Conservation (phyloP, 2,113 vertebrate species). For the Thermophis baileyi region DNA sequence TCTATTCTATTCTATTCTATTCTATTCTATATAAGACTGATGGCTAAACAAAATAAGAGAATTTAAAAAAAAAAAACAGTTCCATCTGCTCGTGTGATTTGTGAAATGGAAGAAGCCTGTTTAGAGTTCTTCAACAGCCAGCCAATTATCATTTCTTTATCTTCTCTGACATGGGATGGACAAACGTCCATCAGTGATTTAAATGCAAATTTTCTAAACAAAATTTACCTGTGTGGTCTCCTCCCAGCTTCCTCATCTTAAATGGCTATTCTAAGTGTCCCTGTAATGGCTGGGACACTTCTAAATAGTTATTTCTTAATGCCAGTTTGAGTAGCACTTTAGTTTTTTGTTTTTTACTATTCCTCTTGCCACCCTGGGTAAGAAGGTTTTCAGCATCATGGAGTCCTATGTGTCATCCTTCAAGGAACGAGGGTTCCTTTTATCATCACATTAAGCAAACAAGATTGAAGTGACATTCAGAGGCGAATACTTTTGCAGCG, state of each 20-base stretch:
- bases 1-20: too few species aligned
- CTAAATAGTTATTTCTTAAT: background rate
- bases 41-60: background rate
- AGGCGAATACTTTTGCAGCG: background rate
- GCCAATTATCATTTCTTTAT: too few species aligned
- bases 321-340: background rate
- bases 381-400: background rate
- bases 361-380: background rate
- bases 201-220: background rate
- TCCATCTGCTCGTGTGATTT: background rate
- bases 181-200: too few species aligned
- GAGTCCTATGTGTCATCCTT: background rate
- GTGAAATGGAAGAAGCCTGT: background rate
- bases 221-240: background rate
- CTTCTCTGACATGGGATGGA: background rate
- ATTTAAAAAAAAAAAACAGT: background rate
- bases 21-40: background rate
- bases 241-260: background rate
- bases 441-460: background rate
- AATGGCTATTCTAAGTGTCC: background rate
- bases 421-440: background rate
- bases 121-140: background rate
- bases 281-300: background rate
- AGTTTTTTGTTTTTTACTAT: background rate
- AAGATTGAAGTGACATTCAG: slow-evolving; percentile 25